phyloP scores from a whole-genome alignment of 2,888 invertebrate genomes.

The Teleiodes luculella region DNA sequence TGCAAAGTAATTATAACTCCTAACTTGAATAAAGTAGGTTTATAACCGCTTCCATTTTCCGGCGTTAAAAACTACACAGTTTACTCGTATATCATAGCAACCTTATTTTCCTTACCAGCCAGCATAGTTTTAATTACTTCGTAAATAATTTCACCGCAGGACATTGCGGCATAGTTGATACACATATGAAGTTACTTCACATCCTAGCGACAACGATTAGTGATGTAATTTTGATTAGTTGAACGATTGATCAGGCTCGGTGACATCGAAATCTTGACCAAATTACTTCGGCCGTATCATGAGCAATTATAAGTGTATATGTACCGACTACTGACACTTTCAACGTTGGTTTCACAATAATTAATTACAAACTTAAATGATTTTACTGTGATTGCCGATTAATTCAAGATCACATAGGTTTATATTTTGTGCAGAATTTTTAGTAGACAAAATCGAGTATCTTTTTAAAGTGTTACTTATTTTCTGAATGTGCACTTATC shows the following conservation, averaged over 20 bases:
- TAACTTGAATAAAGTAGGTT: not conserved
- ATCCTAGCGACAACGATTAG: constrained; percentile 32
- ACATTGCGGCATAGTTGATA: constrained; percentile 30
- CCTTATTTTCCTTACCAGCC: not conserved
- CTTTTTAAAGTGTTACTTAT: too few relatives aligned
- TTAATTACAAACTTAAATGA: constrained; percentile 6
- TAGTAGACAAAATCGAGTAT: too few relatives aligned
- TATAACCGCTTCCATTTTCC: not conserved
- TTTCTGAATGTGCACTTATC: not conserved
- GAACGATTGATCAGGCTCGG: constrained; percentile 36
- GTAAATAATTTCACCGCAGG: constrained; percentile 22
- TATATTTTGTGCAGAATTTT: not conserved
- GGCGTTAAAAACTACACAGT: not conserved
- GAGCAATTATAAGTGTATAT: constrained; percentile 27
- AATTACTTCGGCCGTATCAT: constrained; percentile 29
- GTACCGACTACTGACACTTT: constrained; percentile 11
- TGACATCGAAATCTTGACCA: constrained; percentile 39
- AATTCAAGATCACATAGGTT: not conserved
- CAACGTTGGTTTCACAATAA: constrained; percentile 8
- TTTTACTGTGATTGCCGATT: not conserved
- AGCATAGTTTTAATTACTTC: constrained; percentile 4
- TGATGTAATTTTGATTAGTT: constrained; percentile 44
- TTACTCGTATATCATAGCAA: not conserved
- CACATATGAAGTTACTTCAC: constrained; percentile 38
- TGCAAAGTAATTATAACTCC: not conserved